Conservation (phyloP, 2,113 vertebrate genomes). For the Paramormyrops kingsleyae region DNA sequence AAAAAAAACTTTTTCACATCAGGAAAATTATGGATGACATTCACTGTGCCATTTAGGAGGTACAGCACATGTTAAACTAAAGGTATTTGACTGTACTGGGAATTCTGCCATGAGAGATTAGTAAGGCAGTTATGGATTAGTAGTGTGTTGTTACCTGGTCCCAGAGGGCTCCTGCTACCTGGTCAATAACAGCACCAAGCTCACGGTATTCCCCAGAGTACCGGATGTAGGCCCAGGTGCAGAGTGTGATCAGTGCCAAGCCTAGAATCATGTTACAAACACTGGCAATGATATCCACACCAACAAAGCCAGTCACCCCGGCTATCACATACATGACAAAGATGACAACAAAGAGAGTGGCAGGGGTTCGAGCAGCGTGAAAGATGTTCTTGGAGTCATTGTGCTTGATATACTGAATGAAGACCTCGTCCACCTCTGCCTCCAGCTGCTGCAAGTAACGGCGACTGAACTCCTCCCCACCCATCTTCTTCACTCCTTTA, state of each 20-base stretch:
- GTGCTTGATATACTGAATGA: constrained; percentile 98
- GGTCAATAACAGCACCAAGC: constrained; percentile 94
- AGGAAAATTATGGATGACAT: background rate
- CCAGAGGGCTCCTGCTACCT: constrained; percentile 95
- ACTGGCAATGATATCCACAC: constrained; percentile 94
- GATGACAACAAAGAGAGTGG: constrained; percentile 97
- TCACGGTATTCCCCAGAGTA: constrained; percentile 98
- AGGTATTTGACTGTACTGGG: background rate
- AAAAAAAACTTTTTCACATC: too few relatives aligned
- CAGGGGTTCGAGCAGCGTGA: constrained; percentile 93
- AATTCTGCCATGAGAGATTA: background rate
- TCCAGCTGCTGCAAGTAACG: constrained; percentile 95
- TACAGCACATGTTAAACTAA: background rate
- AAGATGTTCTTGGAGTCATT: constrained; percentile 99
- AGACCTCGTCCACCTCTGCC: constrained; percentile 88
- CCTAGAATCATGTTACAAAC: constrained; percentile 98
- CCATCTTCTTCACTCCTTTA: constrained; percentile 95
- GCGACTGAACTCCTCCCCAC: constrained; percentile 94
- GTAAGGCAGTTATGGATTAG: background rate
- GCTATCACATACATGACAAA: constrained; percentile 94
- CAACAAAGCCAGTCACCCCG: constrained; percentile 90
- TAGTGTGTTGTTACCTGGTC: constrained; percentile 78
- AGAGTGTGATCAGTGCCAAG: constrained; percentile 92
- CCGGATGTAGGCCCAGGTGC: constrained; percentile 97
- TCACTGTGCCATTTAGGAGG: background rate